phyloP scores from a whole-genome alignment of 2,113 vertebrate genomes.

The Osmerus mordax region DNA sequence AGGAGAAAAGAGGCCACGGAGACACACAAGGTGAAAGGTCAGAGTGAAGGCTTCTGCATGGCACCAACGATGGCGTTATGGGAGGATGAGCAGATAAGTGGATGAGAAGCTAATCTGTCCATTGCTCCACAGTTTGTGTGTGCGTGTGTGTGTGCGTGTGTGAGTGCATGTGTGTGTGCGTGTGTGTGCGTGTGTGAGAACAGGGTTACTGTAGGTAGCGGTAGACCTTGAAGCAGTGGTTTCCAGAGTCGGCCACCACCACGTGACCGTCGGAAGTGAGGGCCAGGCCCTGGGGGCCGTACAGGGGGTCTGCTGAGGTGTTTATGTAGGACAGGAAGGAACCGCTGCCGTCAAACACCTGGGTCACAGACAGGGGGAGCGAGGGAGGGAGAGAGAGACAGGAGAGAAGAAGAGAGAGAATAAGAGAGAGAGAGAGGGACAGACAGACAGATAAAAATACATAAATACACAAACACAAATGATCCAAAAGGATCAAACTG shows the following conservation, averaged over 20 bases:
- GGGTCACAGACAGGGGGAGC: slow-evolving; percentile 11
- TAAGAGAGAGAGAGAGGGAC: not conserved
- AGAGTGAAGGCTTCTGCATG: slow-evolving; percentile 29
- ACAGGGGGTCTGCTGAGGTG: slow-evolving; percentile 95
- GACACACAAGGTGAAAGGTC: slow-evolving; percentile 7
- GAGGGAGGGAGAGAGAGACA: not conserved
- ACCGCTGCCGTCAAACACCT: slow-evolving; percentile 97
- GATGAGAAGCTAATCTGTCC: slow-evolving; percentile 32
- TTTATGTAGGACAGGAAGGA: slow-evolving; percentile 98
- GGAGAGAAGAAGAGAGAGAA: not conserved
- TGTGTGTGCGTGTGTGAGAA: slow-evolving; percentile 7
- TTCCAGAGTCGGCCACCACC: slow-evolving; percentile 96
- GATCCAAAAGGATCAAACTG: not conserved
- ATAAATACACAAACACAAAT: not conserved
- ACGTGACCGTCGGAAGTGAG: slow-evolving; percentile 94
- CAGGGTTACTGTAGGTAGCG: slow-evolving; percentile 86
- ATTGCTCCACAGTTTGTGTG: slow-evolving; percentile 1
- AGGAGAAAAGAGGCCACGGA: slow-evolving; percentile 11
- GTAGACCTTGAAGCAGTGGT: slow-evolving; percentile 98
- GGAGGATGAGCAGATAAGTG: slow-evolving; percentile 21
- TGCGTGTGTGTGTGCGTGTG: not conserved
- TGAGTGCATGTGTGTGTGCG: slow-evolving; percentile 19
- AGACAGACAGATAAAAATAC: not conserved
- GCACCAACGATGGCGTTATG: slow-evolving; percentile 33
- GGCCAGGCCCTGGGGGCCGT: slow-evolving; percentile 93